Evolutionary conservation across 1,140 invertebrate genomes (phyloP), one percentile per base, ranked within the genome.

Genomic region (Drosophila gunungcola): DNA sequence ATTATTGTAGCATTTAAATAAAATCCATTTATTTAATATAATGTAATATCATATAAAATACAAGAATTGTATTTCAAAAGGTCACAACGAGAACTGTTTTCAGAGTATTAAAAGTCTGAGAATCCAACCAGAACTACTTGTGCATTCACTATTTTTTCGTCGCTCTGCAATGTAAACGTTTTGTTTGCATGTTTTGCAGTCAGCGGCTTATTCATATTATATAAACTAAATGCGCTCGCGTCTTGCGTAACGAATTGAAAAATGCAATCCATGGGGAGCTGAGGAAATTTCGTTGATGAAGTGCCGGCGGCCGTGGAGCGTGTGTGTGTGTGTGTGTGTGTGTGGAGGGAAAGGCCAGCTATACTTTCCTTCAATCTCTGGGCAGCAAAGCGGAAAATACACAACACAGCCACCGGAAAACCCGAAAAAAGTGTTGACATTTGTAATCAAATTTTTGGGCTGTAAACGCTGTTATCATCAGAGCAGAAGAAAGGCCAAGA

Each of bases 191-290:
- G 57, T 61, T 75, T 77, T 63, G 36, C 45, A 70, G 72, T 53
- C 51, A 57, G 56, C 75, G 88, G 83, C 83, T 86, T 88, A 86
- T 86, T 88, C 83, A 73, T 73, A 79, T 86, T 88, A 88, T 61
- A 88, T 88, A 88, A 88, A 69, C 83, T 83, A 79, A 86, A 77
- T 86, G 79, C 45, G 57, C 34, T 46, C 75, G 82, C 78, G 75
- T 88, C 83, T 86, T 86, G 79, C 83, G 83, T 76, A 88, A 88
- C 83, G 75, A 88, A 78, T 78, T 82, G 72, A 85, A 86, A 88
- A 88, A 69, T 88, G 78, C 82, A 85, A 77, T 53, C 78, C 79
- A 41, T 29, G 16, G 27, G n/a, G 36, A 68, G 38, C 29, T 29
- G 11, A 10, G 10, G 32, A 67, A 67, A 64, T 36, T 51, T 64